These are phyloP conservation scores for Rynchops niger DNA, from an alignment of 2,113 vertebrate species.

Conservation along the genomic window DNA sequence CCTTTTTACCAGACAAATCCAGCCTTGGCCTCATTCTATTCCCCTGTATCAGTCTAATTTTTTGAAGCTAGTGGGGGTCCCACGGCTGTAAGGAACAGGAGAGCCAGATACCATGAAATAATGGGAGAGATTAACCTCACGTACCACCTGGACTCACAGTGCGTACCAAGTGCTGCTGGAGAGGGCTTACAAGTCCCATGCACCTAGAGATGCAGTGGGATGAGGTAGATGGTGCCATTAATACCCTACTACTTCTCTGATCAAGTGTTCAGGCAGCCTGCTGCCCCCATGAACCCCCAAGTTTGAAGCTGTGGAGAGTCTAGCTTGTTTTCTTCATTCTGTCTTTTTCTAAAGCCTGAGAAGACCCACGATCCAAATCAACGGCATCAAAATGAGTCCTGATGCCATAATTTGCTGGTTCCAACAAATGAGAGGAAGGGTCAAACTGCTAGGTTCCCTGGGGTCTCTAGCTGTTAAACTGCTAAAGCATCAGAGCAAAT, in stretches of 20 bases:
- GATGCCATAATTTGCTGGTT: not conserved
- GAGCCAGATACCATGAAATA: not conserved
- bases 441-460: not conserved
- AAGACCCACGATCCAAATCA: not conserved
- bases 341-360: not conserved
- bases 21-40: not conserved
- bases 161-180: not conserved
- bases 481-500: not conserved
- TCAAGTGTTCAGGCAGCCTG: not conserved
- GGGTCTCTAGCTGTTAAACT: not conserved
- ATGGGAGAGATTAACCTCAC: accelerated
- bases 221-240: not conserved
- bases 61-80: not conserved
- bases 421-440: not conserved
- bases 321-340: not conserved
- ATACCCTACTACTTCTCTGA: not conserved
- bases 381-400: not conserved
- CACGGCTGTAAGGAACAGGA: not conserved
- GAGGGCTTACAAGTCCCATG: accelerated
- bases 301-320: not conserved
- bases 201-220: not conserved
- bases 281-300: not conserved
- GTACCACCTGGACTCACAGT: not conserved
- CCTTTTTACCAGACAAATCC: not conserved
- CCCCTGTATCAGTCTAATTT: not conserved